Evolutionary conservation across 2,113 vertebrate species (phyloP), one percentile per base, ranked within the genome.

Genomic region (Xenopus laevis): DNA sequence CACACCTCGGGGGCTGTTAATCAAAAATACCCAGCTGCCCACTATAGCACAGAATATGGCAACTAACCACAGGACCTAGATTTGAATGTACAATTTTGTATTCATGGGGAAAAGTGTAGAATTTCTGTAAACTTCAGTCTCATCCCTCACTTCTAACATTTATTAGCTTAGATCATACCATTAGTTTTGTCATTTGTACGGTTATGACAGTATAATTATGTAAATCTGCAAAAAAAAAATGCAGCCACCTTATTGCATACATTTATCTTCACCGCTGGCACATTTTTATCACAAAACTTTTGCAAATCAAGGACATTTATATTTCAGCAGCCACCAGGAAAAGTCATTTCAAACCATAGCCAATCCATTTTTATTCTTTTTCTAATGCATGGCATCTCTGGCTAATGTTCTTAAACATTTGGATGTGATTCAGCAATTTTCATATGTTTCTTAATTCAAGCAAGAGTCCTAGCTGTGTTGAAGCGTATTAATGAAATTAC

Each of bases 191-290:
- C 44, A 58, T 66, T 65, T 66, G 18, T 53, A 57, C 52, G 65
- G 71, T 23, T 18, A 57, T 73, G 71, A 65, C 62, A 73, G 71
- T 65, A 73, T 66, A 73, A 65, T 65, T 73, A 73, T 73, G 71
- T 66, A 73, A 58, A 73, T 73, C 33, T 33, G 59, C 62, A 75
- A 68, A 61, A 74, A 61, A 74, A 59, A 68, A 75, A 60, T 47
- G 20, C 71, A 68, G 65, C 55, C 72, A 68, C 18, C 55, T 50
- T 74, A 67, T 50, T 64, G 71, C 55, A 73, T 59, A 50, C 17
- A 60, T 67, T 59, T 47, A 60, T 58, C 23, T 30, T n/a, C 9
- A 27, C 40, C 61, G 44, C 16, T 59, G 64, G 13, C 23, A 59
- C 45, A 65, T 72, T 55, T 72, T 72, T 52, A 63, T 18, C 50